A percentile compares a stretch with the other conserved stretches of the same genome.
phyloP scores from a whole-genome alignment of 2,113 vertebrate genomes.

The Salvelinus alpinus region DNA sequence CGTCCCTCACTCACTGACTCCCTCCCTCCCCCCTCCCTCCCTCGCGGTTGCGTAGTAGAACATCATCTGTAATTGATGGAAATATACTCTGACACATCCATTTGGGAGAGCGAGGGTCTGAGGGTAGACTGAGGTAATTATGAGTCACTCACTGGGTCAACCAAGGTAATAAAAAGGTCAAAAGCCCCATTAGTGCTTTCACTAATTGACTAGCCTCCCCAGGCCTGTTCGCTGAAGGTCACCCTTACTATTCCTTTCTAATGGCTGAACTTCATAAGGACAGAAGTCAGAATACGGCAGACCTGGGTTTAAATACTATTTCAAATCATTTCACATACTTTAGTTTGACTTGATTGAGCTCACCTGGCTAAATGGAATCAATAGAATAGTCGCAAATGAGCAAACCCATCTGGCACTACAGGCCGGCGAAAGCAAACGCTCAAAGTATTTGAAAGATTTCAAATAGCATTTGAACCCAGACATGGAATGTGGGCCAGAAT shows the following conservation, averaged over 20 bases:
- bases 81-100: neutral
- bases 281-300: neutral
- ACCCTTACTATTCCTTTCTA: constrained; percentile 19
- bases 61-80: constrained; percentile 5
- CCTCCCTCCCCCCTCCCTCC: neutral
- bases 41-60: neutral
- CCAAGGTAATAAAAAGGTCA: constrained; percentile 21
- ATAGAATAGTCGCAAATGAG: too few species aligned
- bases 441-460: neutral
- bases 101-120: constrained; percentile 3
- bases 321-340: too few species aligned
- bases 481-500: constrained; percentile 21
- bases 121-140: constrained; percentile 2
- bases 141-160: constrained; percentile 6
- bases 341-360: too few species aligned
- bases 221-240: constrained; percentile 44
- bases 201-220: constrained; percentile 45
- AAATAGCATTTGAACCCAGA: neutral
- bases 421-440: constrained; percentile 15
- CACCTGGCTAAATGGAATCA: too few species aligned
- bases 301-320: too few species aligned
- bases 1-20: neutral
- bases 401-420: too few species aligned
- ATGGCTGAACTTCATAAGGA: constrained; percentile 47
- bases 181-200: constrained; percentile 21